Evolutionary conservation across 2,888 invertebrate species (phyloP), one percentile per base, ranked within the genome.

Genomic region (Chromoteleia sp.): DNA sequence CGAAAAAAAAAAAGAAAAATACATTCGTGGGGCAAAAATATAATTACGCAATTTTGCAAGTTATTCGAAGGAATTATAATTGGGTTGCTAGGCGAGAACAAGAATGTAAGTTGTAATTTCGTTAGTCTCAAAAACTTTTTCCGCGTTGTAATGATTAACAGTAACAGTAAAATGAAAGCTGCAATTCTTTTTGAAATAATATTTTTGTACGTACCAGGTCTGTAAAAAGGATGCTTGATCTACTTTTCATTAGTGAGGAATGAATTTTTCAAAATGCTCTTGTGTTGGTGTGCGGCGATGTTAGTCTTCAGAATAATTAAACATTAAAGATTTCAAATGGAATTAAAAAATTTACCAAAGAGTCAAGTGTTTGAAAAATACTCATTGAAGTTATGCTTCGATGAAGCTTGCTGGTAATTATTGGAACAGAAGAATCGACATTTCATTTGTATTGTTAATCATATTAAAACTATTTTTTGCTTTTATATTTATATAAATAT

Each of bases 191-290:
- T 17, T 17, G 43, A 43, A 43, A 43, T 17, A 43, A 15, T 8
- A 17, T 17, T 43, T 43, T 17, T 17, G 39, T 39, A 12, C 39
- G 39, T 7, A 7, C 8, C 8, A 17, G 17, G 1, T n/a, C n/a
- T n/a, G n/a, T n/a, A 7, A 43, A 43, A 21, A 14, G 25, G 8
- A 48, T 29, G 30, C 54, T 33, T 54, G 33, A 33, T 33, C 54
- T 36, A 36, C 48, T 25, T 54, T 54, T 33, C 54, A 15, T 54
- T 54, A 36, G 33, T 54, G 54, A 54, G 54, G 30, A 36, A 36
- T 36, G 54, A 6, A 54, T 54, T 30, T 36, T 54, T 54, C n/a
- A 54, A 36, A 33, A 7, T 17, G 54, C 54, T 33, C 14, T 15
- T 54, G 14, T 17, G 14, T 2, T 12, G 50, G 4, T 25, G 29